Conservation (phyloP, 2,113 vertebrate species). For the Anhinga rufa region DNA sequence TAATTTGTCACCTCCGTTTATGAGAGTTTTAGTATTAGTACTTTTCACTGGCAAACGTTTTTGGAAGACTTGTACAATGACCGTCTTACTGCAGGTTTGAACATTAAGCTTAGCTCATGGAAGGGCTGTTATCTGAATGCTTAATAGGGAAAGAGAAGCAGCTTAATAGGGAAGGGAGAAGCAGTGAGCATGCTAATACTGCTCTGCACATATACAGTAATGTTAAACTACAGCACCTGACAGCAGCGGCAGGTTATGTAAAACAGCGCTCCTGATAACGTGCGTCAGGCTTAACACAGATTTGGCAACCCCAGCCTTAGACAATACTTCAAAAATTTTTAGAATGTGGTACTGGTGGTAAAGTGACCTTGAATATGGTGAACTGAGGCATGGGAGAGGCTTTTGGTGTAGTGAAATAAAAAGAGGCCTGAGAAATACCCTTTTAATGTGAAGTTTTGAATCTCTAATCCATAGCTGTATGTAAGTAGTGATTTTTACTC, state of each 20-base stretch:
- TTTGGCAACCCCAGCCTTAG: constrained; percentile 44
- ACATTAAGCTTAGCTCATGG: constrained; percentile 45
- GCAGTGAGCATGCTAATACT: constrained; percentile 15
- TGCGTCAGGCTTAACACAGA: constrained; percentile 9
- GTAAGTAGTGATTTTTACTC: not conserved
- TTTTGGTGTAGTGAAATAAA: not conserved
- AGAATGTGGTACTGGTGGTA: not conserved
- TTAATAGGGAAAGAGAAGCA: constrained; percentile 41
- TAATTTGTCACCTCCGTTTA: not conserved
- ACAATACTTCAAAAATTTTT: not conserved
- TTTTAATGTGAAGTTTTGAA: not conserved
- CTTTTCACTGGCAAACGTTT: constrained; percentile 23
- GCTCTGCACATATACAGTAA: constrained; percentile 64
- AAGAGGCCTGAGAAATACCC: not conserved
- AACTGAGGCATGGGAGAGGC: not conserved
- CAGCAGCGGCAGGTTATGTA: constrained; percentile 64
- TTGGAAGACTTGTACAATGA: constrained; percentile 6
- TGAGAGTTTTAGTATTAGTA: not conserved
- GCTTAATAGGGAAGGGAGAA: not conserved
- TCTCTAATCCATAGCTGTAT: not conserved
- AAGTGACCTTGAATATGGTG: constrained; percentile 69
- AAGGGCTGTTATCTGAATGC: constrained; percentile 68
- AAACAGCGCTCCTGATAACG: constrained; percentile 60
- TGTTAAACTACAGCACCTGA: constrained; percentile 34
- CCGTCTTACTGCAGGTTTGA: constrained; percentile 38